These are phyloP conservation scores for Hirtodrosophila trivittata DNA, from an alignment of 2,888 invertebrate genomes.

Conservation along the genomic window DNA sequence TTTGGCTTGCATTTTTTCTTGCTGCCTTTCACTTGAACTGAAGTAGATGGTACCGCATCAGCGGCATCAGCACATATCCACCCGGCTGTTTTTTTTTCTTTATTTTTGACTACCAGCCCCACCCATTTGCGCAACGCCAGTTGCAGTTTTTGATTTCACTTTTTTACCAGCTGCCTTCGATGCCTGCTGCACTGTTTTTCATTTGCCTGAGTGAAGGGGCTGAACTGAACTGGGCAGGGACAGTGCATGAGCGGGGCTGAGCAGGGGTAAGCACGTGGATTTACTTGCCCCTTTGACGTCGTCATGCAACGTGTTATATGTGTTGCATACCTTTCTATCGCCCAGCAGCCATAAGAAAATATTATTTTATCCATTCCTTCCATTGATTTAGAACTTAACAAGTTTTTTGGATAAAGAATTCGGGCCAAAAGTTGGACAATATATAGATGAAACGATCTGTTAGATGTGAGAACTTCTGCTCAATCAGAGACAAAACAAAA, in stretches of 20 bases:
- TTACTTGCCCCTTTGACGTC: slow-evolving; percentile 42
- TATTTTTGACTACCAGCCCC: neutral
- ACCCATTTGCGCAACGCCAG: slow-evolving; percentile 29
- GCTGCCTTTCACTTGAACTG: slow-evolving; percentile 71
- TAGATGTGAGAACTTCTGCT: neutral
- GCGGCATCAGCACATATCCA: slow-evolving; percentile 41
- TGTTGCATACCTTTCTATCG: slow-evolving; percentile 48
- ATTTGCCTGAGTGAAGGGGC: slow-evolving; percentile 46
- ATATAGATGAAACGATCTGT: slow-evolving; percentile 23
- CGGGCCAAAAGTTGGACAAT: slow-evolving; percentile 1
- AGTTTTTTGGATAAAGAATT: neutral
- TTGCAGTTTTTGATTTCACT: slow-evolving; percentile 79
- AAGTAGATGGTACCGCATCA: slow-evolving; percentile 64
- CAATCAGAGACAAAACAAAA: slow-evolving; percentile 30
- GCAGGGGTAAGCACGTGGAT: slow-evolving; percentile 8
- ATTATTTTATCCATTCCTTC: slow-evolving; percentile 21
- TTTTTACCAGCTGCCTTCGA: slow-evolving; percentile 54
- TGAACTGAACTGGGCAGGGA: neutral
- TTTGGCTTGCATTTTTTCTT: slow-evolving; percentile 79
- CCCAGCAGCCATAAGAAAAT: slow-evolving; percentile 34
- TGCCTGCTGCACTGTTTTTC: slow-evolving; percentile 60
- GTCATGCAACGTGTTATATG: slow-evolving; percentile 47
- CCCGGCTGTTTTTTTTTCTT: neutral
- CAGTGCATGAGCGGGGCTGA: neutral
- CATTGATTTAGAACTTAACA: slow-evolving; percentile 23